Evolutionary conservation across 2,888 invertebrate genomes (phyloP), one percentile per base, ranked within the genome.

Genomic region (Sarcophaga caerulescens): DNA sequence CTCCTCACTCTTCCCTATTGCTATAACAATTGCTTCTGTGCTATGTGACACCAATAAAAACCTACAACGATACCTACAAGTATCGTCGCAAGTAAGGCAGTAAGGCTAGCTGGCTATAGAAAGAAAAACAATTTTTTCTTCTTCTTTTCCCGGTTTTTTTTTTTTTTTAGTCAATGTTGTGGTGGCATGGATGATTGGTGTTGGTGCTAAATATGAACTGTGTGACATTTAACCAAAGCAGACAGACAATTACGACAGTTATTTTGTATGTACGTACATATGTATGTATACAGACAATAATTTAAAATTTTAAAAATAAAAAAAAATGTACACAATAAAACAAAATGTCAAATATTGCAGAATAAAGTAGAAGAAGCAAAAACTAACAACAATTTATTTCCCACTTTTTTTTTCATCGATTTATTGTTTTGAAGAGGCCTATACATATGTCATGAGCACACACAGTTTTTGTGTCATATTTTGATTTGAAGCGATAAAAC

Each of bases 181-280:
- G 52, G 12, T 52, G 10, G 35, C 35, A 35, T 35, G 35, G 35
- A 10, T 35, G 35, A 35, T 23, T 68, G 59, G 52, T 68, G 59
- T 80, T 68, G 79, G 84, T 80, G 80, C 75, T 84, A 80, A 80
- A 75, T 80, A 70, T 84, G 70, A 84, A 84, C 84, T 75, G 75
- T 80, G 12, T 84, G 84, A 84, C 84, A 84, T 84, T 84, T 84
- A 84, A 47, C 68, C 59, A 84, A 52, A 80, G 17, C 19, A 77
- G 47, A 62, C 52, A 75, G 62, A 21, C 71, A 71, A 71, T 25
- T 65, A 8, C 10, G 25, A 66, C 14, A 78, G 52, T 35, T 71
- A 44, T 35, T 35, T 35, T 35, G 35, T 35, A 35, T 8, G 35
- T 35, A n/a, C 0, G 66, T 47, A 47, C 2, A 2, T 47, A 52